Conservation (phyloP, 2,113 vertebrate species). For the Strigops habroptila region DNA sequence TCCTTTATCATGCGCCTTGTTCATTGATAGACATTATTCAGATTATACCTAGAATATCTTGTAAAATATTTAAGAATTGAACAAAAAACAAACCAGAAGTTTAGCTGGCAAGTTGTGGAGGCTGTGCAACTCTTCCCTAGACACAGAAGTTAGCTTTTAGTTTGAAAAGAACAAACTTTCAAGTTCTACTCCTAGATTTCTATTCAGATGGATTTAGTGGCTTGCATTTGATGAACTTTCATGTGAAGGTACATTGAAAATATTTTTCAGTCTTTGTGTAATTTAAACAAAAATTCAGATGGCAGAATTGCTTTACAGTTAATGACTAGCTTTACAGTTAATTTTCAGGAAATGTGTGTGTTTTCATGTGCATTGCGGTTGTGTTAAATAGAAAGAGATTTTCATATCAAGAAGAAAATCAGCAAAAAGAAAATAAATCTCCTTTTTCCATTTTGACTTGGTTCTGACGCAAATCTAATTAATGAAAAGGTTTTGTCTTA, state of each 20-base stretch:
- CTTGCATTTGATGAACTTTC: neutral
- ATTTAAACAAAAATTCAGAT: neutral
- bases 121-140: neutral
- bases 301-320: neutral
- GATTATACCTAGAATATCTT: neutral
- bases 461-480: neutral
- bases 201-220: neutral
- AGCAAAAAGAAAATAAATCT: neutral
- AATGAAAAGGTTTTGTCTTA: neutral
- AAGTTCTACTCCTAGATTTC: neutral
- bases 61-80: neutral
- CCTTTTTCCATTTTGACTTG: neutral
- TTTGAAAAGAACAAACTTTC: neutral
- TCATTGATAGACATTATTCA: neutral
- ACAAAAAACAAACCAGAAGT: neutral
- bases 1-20: neutral
- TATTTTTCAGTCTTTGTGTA: neutral
- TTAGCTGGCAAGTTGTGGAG: neutral
- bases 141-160: neutral
- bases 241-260: neutral
- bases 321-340: neutral
- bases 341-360: neutral
- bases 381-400: neutral
- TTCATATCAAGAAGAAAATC: neutral
- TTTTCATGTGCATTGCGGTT: neutral